phyloP scores from a whole-genome alignment of 1,140 invertebrate species.

The Bombus sibiricus region DNA sequence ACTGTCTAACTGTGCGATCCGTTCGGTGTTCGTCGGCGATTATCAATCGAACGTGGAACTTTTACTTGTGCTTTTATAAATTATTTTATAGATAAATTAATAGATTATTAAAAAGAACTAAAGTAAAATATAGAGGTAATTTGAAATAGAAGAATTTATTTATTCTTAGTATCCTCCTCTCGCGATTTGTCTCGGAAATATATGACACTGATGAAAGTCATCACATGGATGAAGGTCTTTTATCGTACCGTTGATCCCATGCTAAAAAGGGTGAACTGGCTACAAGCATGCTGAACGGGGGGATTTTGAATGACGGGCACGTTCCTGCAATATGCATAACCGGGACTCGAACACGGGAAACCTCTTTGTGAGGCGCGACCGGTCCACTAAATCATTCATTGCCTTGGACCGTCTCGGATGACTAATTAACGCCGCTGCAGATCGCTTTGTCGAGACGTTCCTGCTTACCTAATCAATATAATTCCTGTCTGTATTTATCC shows the following conservation, averaged over 20 bases:
- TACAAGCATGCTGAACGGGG: constrained; percentile 39
- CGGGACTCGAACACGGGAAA: constrained; percentile 77
- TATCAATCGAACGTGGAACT: neutral
- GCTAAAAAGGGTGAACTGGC: constrained; percentile 60
- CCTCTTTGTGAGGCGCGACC: constrained; percentile 78
- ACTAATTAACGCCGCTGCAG: constrained; percentile 68
- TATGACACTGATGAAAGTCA: constrained; percentile 16
- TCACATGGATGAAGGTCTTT: constrained; percentile 44
- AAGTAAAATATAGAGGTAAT: neutral
- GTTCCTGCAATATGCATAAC: constrained; percentile 81
- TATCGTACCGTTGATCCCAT: constrained; percentile 48
- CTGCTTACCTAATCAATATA: constrained; percentile 61
- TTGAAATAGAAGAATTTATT: neutral
- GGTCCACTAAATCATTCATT: constrained; percentile 76
- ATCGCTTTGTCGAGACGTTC: constrained; percentile 62
- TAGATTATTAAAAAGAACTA: too few relatives aligned
- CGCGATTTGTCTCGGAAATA: constrained; percentile 21
- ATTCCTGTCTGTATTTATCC: neutral
- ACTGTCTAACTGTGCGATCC: neutral
- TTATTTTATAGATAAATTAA: neutral
- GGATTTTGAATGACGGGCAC: constrained; percentile 80
- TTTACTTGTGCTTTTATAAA: neutral
- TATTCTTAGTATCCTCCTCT: neutral
- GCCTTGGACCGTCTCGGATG: constrained; percentile 70
- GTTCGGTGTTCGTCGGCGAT: neutral